phyloP scores from a whole-genome alignment of 2,888 invertebrate genomes.

The Arenicola marina region DNA sequence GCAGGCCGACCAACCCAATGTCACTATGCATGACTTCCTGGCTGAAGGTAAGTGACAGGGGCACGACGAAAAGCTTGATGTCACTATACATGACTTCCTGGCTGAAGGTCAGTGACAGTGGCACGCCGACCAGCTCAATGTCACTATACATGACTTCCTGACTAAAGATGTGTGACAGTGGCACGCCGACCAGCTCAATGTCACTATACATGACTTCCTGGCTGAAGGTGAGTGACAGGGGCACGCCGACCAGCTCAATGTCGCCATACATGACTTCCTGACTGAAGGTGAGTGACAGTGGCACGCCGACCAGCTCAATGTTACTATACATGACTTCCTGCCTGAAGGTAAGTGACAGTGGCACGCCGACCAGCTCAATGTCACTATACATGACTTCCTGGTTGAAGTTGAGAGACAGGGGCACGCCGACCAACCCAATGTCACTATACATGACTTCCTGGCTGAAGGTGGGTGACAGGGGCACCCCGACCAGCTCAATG shows the following conservation, averaged over 20 bases:
- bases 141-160: constrained; percentile 45
- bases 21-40: constrained; percentile 47
- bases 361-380: constrained; percentile 43
- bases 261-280: constrained; percentile 45
- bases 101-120: constrained; percentile 50
- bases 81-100: constrained; percentile 45
- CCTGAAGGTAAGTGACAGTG: constrained; percentile 50
- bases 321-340: constrained; percentile 45
- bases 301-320: constrained; percentile 43
- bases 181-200: constrained; percentile 43
- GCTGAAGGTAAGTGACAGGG: constrained; percentile 50
- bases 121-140: constrained; percentile 43
- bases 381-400: constrained; percentile 45
- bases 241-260: constrained; percentile 43
- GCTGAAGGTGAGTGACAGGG: constrained; percentile 50
- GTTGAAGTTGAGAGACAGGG: constrained; percentile 50
- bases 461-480: constrained; percentile 50
- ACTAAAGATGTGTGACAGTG: constrained; percentile 50
- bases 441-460: constrained; percentile 47
- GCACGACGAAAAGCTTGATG: constrained; percentile 43
- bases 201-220: constrained; percentile 45
- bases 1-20: too few species aligned
- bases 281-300: constrained; percentile 50
- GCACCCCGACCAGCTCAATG: constrained; percentile 43
- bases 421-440: too few species aligned